Evolutionary conservation across 2,113 vertebrate genomes (phyloP).

Genomic region (Protobothrops mucrosquamatus): DNA sequence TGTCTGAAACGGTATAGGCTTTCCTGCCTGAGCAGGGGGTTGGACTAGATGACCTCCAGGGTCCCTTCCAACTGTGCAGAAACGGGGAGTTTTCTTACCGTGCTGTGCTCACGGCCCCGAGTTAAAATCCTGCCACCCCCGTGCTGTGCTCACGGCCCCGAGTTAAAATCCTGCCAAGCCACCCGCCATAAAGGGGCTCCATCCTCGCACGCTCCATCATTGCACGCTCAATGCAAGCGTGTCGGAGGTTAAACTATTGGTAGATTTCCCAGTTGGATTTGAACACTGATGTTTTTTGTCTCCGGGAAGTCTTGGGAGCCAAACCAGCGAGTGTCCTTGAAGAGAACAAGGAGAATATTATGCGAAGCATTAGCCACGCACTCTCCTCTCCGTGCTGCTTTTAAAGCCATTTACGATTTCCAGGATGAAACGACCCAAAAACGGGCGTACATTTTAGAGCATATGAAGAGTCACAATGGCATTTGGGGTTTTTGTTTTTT

Average conservation of each 20-base stretch:
- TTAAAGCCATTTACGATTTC: not conserved
- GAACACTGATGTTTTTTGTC: conserved; percentile 60
- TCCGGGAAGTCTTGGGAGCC: conserved; percentile 26
- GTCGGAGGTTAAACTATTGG: conserved; percentile 62
- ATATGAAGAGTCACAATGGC: rapidly evolving
- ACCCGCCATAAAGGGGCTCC: not conserved
- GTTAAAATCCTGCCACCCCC: not conserved
- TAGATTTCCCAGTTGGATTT: conserved; percentile 45
- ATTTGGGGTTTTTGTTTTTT: not conserved
- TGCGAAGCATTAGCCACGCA: conserved; percentile 34
- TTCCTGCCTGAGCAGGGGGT: too few species aligned
- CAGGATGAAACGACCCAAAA: not conserved
- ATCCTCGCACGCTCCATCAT: not conserved
- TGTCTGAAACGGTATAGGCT: too few species aligned
- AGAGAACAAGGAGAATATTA: conserved; percentile 61
- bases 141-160: too few species aligned
- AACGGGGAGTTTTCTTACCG: too few species aligned
- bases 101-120: too few species aligned
- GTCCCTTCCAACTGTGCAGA: too few species aligned
- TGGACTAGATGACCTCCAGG: too few species aligned
- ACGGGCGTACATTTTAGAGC: not conserved
- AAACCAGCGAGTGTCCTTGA: conserved; percentile 47
- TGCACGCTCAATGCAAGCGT: not conserved
- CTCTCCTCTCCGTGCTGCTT: rapidly evolving
- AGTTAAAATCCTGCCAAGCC: not conserved